Evolutionary conservation across 2,113 vertebrate species (phyloP).

Genomic region (Eptesicus fuscus): DNA sequence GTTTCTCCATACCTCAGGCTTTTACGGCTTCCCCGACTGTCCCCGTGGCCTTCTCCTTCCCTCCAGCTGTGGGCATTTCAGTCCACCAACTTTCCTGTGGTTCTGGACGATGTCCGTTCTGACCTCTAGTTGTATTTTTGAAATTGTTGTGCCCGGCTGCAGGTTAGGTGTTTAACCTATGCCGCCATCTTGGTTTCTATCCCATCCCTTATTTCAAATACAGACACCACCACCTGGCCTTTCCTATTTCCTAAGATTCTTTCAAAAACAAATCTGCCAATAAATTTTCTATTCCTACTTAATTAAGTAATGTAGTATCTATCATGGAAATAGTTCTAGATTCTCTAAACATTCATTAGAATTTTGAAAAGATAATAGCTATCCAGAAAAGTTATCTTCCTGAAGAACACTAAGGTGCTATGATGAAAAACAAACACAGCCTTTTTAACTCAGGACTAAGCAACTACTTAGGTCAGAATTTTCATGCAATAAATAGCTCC

Average conservation of each 20-base stretch:
- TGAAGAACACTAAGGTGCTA: not conserved
- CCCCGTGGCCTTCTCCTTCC: too few relatives aligned
- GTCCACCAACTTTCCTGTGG: too few relatives aligned
- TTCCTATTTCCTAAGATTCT: not conserved
- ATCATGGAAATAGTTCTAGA: not conserved
- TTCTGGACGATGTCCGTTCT: too few relatives aligned
- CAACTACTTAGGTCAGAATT: not conserved
- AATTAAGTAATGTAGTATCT: not conserved
- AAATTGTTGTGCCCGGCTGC: too few relatives aligned
- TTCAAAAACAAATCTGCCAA: conserved; percentile 1
- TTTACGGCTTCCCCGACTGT: too few relatives aligned
- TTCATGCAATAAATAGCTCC: not conserved
- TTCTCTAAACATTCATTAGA: not conserved
- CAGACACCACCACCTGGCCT: not conserved
- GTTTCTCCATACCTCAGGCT: too few relatives aligned
- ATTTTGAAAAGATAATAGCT: not conserved
- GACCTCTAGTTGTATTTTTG: too few relatives aligned
- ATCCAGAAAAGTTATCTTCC: not conserved
- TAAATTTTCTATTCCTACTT: not conserved
- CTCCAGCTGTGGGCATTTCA: too few relatives aligned
- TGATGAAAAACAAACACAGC: not conserved
- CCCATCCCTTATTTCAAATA: not conserved
- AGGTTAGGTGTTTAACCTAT: too few relatives aligned
- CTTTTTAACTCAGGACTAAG: not conserved
- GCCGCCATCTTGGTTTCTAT: too few relatives aligned